Conservation (phyloP, 2,797 vertebrate genomes). For the Eurystomus glaucurus region DNA sequence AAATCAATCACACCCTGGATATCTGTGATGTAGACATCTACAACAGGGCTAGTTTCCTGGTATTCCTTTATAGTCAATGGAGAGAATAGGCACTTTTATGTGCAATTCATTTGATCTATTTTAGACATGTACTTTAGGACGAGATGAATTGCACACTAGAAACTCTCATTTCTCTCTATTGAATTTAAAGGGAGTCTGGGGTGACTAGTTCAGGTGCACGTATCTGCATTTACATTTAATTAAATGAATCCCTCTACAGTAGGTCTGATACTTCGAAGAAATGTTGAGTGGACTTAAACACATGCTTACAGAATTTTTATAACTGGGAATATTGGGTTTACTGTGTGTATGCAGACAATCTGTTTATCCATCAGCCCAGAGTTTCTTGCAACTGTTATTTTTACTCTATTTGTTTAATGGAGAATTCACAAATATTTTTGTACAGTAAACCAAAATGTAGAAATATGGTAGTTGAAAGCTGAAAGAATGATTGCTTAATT, state of each 20-base stretch:
- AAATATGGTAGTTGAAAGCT: neutral
- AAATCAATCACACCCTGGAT: slow-evolving; percentile 51
- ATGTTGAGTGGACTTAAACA: slow-evolving; percentile 17
- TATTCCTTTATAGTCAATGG: slow-evolving; percentile 46
- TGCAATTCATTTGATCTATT: slow-evolving; percentile 75
- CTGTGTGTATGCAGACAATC: neutral
- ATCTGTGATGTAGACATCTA: slow-evolving; percentile 45
- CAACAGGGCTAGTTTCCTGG: slow-evolving; percentile 38
- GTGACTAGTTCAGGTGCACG: slow-evolving; percentile 67
- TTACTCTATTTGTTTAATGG: neutral
- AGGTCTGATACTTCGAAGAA: slow-evolving; percentile 10
- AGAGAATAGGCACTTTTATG: slow-evolving; percentile 66
- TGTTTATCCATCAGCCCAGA: neutral
- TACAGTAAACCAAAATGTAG: neutral
- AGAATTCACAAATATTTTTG: slow-evolving; percentile 10
- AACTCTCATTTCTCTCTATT: slow-evolving; percentile 56
- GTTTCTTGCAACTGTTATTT: neutral
- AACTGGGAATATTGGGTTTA: neutral
- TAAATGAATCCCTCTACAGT: slow-evolving; percentile 18
- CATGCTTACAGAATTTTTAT: neutral
- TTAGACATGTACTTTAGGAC: slow-evolving; percentile 64
- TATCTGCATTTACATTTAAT: slow-evolving; percentile 65
- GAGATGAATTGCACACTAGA: slow-evolving; percentile 65
- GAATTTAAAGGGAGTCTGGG: slow-evolving; percentile 61
- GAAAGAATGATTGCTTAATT: neutral